Percentiles rank a stretch among this genome's conserved stretches.
These are phyloP conservation scores for Caenorhabditis sinica DNA, from an alignment of 2,888 invertebrate species.

Conservation along the genomic window DNA sequence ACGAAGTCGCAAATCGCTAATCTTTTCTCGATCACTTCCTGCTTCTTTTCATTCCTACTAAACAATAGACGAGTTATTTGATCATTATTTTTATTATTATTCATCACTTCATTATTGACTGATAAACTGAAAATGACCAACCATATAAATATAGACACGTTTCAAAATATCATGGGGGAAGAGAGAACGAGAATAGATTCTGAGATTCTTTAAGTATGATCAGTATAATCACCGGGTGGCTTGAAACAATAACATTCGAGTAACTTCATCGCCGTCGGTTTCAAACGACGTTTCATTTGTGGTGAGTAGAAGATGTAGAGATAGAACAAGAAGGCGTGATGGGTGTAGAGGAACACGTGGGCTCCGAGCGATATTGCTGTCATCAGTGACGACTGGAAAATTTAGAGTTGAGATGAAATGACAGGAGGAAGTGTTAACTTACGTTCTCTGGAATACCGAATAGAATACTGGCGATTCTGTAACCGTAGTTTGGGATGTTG, in stretches of 20 bases:
- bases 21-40: conserved; percentile 2
- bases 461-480: conserved; percentile 75
- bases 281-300: conserved; percentile 79
- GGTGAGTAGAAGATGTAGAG: conserved; percentile 83
- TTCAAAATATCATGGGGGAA: conserved; percentile 32
- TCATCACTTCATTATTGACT: conserved; percentile 15
- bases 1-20: conserved; percentile 84
- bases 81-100: conserved; percentile 28
- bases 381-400: conserved; percentile 60
- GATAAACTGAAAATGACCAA: background rate
- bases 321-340: conserved; percentile 82
- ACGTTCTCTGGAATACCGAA: conserved; percentile 75
- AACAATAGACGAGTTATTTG: conserved; percentile 1
- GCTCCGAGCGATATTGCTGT: conserved; percentile 75
- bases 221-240: conserved; percentile 70
- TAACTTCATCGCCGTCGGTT: conserved; percentile 81
- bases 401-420: background rate
- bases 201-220: conserved; percentile 58
- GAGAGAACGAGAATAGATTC: background rate
- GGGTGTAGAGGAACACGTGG: conserved; percentile 81
- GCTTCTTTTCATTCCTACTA: conserved; percentile 16
- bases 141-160: conserved; percentile 33
- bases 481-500: conserved; percentile 81
- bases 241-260: conserved; percentile 83
- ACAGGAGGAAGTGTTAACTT: conserved; percentile 5